phyloP scores from a whole-genome alignment of 2,113 vertebrate genomes.

The Pogonocichla stellata region DNA sequence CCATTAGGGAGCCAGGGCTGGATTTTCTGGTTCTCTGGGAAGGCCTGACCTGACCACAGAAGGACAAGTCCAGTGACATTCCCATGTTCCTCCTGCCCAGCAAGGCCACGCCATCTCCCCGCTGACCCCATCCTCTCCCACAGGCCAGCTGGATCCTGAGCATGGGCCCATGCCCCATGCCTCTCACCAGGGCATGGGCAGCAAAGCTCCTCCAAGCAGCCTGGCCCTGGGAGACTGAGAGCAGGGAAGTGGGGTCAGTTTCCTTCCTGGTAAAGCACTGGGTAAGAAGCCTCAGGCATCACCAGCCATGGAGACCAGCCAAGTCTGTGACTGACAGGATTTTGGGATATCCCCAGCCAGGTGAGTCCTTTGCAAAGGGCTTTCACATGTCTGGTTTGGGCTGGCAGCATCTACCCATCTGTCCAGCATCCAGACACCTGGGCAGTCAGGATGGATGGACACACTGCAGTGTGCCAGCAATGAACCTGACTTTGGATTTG shows the following conservation, averaged over 20 bases:
- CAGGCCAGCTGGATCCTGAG: neutral
- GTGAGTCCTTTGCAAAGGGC: neutral
- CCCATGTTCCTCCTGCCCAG: neutral
- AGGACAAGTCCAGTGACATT: neutral
- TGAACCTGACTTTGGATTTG: neutral
- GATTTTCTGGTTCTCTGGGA: constrained; percentile 47
- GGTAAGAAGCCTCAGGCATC: neutral
- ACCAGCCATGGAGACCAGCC: neutral
- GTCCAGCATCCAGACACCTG: neutral
- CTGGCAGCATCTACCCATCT: neutral
- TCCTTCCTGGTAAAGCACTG: neutral
- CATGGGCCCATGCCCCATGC: fast-evolving
- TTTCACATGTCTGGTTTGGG: neutral
- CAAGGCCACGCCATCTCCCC: fast-evolving
- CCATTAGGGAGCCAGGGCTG: neutral
- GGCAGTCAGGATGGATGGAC: neutral
- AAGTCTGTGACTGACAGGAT: neutral
- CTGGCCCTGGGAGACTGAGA: neutral
- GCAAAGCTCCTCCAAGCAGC: neutral
- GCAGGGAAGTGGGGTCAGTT: neutral
- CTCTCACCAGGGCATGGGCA: neutral
- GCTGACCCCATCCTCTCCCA: fast-evolving
- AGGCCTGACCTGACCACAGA: neutral
- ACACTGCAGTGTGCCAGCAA: neutral
- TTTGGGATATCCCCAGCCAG: neutral